Conservation (phyloP, 1,140 invertebrate genomes). For the Scaptomyza pallida region DNA sequence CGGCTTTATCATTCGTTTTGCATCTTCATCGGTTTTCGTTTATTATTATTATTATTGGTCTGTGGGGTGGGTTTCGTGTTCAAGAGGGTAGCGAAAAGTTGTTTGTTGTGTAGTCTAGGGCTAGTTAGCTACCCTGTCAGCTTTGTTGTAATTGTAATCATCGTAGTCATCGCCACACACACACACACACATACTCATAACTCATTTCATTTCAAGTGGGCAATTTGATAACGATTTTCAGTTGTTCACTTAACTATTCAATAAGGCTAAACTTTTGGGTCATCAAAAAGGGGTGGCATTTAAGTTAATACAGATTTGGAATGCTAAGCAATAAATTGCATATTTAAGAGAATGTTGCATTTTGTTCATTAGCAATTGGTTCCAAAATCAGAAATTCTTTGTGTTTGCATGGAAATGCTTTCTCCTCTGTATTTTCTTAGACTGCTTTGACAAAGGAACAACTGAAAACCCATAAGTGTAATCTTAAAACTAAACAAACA, state of each 20-base stretch:
- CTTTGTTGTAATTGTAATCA: constrained; percentile 6
- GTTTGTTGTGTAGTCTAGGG: neutral
- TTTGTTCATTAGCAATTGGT: too few relatives aligned
- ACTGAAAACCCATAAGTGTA: too few relatives aligned
- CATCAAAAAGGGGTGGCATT: neutral
- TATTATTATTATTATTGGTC: neutral
- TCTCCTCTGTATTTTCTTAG: too few relatives aligned
- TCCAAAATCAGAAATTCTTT: too few relatives aligned
- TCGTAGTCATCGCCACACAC: neutral
- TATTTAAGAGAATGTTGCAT: too few relatives aligned
- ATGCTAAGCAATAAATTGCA: too few relatives aligned
- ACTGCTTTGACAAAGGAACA: too few relatives aligned
- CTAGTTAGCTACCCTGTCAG: constrained; percentile 8
- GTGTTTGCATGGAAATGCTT: too few relatives aligned
- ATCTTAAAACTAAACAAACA: neutral
- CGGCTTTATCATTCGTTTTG: constrained; percentile 41
- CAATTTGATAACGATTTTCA: neutral
- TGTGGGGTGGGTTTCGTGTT: constrained; percentile 4
- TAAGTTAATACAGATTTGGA: too few relatives aligned
- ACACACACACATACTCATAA: neutral
- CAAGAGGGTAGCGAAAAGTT: too few relatives aligned
- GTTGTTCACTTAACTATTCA: too few relatives aligned
- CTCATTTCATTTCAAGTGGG: constrained; percentile 3
- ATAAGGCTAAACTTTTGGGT: neutral
- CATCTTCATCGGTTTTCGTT: constrained; percentile 25